A percentile compares a stretch with the other conserved stretches of the same genome.
Conservation (phyloP, 2,113 vertebrate genomes). For the Mustela nigripes region DNA sequence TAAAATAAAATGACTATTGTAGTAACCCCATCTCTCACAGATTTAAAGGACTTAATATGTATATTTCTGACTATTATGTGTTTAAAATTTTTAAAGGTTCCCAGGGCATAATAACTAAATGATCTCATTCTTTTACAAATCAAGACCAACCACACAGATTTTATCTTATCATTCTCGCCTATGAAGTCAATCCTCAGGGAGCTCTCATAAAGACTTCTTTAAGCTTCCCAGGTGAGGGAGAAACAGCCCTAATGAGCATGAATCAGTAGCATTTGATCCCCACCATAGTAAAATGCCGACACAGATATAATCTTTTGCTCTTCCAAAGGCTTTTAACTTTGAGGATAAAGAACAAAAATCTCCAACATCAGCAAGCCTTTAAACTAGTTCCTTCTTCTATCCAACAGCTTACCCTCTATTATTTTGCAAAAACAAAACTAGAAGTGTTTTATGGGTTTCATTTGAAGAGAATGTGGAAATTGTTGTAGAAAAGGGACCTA, state of each 20-base stretch:
- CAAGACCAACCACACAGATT: conserved; percentile 49
- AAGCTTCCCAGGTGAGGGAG: conserved; percentile 69
- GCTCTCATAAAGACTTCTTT: conserved; percentile 62
- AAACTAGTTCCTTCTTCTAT: conserved; percentile 39
- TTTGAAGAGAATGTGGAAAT: conserved; percentile 65
- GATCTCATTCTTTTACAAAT: conserved; percentile 74
- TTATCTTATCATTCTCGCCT: conserved; percentile 60
- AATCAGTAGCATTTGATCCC: conserved; percentile 73
- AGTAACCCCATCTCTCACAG: not conserved
- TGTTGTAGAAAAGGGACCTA: conserved; percentile 64
- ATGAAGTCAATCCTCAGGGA: conserved; percentile 75
- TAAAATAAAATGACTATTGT: not conserved
- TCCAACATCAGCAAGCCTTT: conserved; percentile 71
- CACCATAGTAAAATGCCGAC: conserved; percentile 63
- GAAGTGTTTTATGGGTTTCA: conserved; percentile 74
- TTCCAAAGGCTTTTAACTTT: conserved; percentile 72
- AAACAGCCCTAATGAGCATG: conserved; percentile 69
- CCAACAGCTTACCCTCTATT: conserved; percentile 56
- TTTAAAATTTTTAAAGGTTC: conserved; percentile 63
- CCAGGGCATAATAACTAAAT: conserved; percentile 62
- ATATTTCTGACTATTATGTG: conserved; percentile 51
- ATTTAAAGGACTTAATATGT: conserved; percentile 46
- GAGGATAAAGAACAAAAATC: conserved; percentile 75
- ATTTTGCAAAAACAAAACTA: conserved; percentile 66
- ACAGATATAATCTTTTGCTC: conserved; percentile 64